Conservation (phyloP, 2,113 vertebrate species). For the Gadus chalcogrammus region DNA sequence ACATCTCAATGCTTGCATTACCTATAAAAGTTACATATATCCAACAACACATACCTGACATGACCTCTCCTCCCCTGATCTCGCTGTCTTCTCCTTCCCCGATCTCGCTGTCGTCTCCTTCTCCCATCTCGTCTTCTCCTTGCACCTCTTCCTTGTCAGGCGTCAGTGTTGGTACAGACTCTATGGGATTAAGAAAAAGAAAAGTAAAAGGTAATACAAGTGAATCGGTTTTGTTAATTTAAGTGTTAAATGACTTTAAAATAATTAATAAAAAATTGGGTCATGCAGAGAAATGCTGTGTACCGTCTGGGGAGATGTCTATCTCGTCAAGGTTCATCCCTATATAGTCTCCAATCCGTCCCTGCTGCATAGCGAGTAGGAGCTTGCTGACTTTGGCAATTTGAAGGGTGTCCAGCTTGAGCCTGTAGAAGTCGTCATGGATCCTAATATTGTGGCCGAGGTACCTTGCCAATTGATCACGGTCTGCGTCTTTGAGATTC, state of each 20-base stretch:
- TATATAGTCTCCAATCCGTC: too few relatives aligned
- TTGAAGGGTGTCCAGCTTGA: too few relatives aligned
- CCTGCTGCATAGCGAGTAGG: too few relatives aligned
- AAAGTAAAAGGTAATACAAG: not conserved
- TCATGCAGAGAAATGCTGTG: too few relatives aligned
- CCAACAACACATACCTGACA: not conserved
- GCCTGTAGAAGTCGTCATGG: not conserved
- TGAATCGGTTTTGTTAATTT: not conserved
- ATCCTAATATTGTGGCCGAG: not conserved
- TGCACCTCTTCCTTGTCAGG: not conserved
- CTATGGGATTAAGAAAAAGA: not conserved
- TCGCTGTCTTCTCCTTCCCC: not conserved
- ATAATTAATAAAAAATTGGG: too few relatives aligned
- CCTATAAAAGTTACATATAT: too few relatives aligned
- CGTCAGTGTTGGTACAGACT: not conserved
- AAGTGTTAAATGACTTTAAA: too few relatives aligned
- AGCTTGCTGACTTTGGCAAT: too few relatives aligned
- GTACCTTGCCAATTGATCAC: conserved; percentile 12
- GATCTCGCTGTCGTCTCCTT: not conserved
- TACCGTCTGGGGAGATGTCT: too few relatives aligned
- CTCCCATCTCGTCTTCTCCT: not conserved
- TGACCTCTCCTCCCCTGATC: not conserved
- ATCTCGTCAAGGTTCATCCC: too few relatives aligned
- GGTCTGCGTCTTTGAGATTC: conserved; percentile 10
- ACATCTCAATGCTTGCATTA: too few relatives aligned